These are phyloP conservation scores for Halcyon malimbica DNA, from an alignment of 2,113 vertebrate species.

Conservation along the genomic window DNA sequence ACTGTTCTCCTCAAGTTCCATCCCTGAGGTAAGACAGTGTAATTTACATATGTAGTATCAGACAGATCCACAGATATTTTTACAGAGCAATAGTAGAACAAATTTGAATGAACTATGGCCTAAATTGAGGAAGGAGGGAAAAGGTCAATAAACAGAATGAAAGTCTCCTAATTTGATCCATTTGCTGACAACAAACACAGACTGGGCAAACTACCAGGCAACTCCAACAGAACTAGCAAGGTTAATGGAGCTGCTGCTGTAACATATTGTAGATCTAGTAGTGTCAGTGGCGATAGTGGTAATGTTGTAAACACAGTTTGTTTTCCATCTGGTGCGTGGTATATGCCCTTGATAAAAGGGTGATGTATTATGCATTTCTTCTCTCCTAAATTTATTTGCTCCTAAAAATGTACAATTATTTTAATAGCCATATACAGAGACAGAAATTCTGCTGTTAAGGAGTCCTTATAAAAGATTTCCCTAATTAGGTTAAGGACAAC, in stretches of 20 bases:
- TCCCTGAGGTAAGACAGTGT: neutral
- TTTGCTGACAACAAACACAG: constrained; percentile 67
- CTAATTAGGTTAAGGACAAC: neutral
- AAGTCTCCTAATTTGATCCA: constrained; percentile 59
- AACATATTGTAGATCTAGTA: constrained; percentile 68
- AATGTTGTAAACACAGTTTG: constrained; percentile 70
- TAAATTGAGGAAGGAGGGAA: constrained; percentile 21
- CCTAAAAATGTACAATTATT: constrained; percentile 18
- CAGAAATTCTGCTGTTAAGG: neutral
- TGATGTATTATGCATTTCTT: constrained; percentile 40
- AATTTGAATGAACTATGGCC: constrained; percentile 36
- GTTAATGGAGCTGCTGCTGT: constrained; percentile 66
- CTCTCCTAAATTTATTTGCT: constrained; percentile 35
- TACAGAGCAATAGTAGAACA: constrained; percentile 6
- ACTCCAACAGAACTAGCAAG: constrained; percentile 65
- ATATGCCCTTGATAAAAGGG: constrained; percentile 60
- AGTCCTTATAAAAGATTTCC: neutral
- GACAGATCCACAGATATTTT: neutral
- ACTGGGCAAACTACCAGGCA: constrained; percentile 63
- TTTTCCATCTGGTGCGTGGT: constrained; percentile 64
- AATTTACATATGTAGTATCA: neutral
- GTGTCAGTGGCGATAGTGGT: constrained; percentile 63
- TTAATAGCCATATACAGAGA: constrained; percentile 4
- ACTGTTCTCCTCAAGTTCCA: neutral
- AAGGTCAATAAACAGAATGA: constrained; percentile 59